phyloP scores from a whole-genome alignment of 2,797 vertebrate species.

The Premnoplex brunnescens region DNA sequence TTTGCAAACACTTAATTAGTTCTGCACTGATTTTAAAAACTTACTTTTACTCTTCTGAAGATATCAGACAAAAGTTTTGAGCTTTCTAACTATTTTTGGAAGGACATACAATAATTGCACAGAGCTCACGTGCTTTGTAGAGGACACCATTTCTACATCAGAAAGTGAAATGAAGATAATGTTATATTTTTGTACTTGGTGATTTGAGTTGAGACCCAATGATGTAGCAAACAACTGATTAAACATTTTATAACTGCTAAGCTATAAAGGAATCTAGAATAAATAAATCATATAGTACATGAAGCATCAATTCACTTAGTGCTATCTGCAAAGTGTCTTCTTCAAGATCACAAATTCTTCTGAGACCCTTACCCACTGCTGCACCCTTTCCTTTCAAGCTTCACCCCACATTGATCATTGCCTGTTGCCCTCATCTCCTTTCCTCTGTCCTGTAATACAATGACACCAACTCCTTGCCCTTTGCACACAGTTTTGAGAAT shows the following conservation, averaged over 20 bases:
- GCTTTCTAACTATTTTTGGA: background rate
- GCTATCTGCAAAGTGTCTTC: background rate
- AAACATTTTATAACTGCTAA: background rate
- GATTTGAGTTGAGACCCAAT: background rate
- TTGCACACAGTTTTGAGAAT: background rate
- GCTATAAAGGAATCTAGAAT: background rate
- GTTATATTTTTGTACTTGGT: background rate
- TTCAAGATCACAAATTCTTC: background rate
- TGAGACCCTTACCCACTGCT: background rate
- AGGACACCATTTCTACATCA: background rate
- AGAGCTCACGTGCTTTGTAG: background rate
- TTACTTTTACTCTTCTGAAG: background rate
- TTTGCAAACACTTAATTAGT: background rate
- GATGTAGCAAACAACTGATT: background rate
- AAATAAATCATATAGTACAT: background rate
- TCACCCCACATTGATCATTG: background rate
- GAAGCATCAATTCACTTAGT: background rate
- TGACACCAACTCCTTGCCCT: background rate
- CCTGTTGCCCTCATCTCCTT: background rate
- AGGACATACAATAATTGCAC: background rate
- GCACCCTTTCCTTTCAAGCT: background rate
- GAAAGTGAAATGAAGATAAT: background rate
- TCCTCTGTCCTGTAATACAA: background rate
- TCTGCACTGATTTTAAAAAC: background rate
- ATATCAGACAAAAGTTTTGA: background rate